Percentiles rank a stretch among this genome's conserved stretches.
These are phyloP conservation scores for Capitulum mitella DNA, from an alignment of 2,888 invertebrate genomes.

Conservation along the genomic window DNA sequence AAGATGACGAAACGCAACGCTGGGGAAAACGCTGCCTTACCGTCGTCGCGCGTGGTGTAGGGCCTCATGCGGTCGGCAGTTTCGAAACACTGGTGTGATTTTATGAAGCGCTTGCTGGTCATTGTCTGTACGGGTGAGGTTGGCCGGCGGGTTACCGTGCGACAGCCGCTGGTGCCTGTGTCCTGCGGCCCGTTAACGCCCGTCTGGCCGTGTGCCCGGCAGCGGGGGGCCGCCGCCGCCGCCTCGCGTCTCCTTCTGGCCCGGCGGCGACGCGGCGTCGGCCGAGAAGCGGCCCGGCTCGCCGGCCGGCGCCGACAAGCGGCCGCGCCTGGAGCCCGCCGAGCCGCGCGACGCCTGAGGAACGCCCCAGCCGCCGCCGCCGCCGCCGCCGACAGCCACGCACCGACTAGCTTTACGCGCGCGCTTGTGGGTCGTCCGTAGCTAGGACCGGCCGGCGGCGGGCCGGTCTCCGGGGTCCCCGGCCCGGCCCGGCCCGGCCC, in stretches of 20 bases:
- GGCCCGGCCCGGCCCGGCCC: too few species aligned
- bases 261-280: background rate
- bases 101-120: too few species aligned
- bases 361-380: background rate
- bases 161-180: too few species aligned
- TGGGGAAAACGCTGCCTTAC: too few species aligned
- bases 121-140: too few species aligned
- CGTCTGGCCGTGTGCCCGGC: background rate
- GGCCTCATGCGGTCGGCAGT: too few species aligned
- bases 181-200: too few species aligned
- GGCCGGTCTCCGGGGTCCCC: too few species aligned
- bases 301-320: background rate
- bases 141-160: too few species aligned
- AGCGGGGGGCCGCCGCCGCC: background rate
- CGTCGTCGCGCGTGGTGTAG: too few species aligned
- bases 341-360: background rate
- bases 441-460: background rate
- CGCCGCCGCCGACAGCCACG: background rate
- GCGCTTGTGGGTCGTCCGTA: background rate
- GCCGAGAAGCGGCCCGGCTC: background rate
- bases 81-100: too few species aligned
- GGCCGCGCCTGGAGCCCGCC: background rate
- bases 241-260: constrained; percentile 4
- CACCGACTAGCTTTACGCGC: background rate
- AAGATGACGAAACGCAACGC: too few species aligned